Conservation (phyloP, 2,888 invertebrate species). For the Acleris emargana region DNA sequence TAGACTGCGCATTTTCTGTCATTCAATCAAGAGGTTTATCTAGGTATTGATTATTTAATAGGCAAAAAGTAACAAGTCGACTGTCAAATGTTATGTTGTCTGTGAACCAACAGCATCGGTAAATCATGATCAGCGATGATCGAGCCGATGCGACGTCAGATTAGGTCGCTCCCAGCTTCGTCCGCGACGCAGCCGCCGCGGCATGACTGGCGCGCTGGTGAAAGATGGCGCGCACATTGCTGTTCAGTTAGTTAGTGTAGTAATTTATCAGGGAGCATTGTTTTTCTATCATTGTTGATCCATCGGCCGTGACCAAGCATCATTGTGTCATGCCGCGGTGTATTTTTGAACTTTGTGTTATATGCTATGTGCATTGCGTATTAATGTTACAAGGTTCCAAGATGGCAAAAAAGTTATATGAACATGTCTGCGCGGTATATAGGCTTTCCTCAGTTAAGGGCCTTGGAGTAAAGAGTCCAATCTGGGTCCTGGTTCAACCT, state of each 20-base stretch:
- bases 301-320: slow-evolving; percentile 24
- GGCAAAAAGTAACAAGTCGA: background rate
- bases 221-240: slow-evolving; percentile 59
- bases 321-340: slow-evolving; percentile 11
- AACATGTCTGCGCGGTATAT: background rate
- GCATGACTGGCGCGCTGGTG: slow-evolving; percentile 71
- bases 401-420: background rate
- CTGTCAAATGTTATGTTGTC: slow-evolving; percentile 2
- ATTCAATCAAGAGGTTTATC: too few species aligned
- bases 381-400: background rate
- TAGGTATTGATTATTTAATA: too few species aligned
- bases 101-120: slow-evolving; percentile 60
- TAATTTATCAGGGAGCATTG: slow-evolving; percentile 68
- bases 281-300: slow-evolving; percentile 58
- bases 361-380: background rate
- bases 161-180: slow-evolving; percentile 76
- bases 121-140: slow-evolving; percentile 82
- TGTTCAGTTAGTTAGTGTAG: slow-evolving; percentile 62
- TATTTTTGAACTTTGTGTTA: slow-evolving; percentile 3
- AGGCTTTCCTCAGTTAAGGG: too few species aligned
- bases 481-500: too few species aligned
- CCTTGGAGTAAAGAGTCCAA: too few species aligned
- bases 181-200: slow-evolving; percentile 77
- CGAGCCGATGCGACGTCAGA: slow-evolving; percentile 78
- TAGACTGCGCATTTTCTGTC: too few species aligned